A percentile compares a stretch with the other conserved stretches of the same genome.
Conservation (phyloP, 2,113 vertebrate species). For the Gavia stellata region DNA sequence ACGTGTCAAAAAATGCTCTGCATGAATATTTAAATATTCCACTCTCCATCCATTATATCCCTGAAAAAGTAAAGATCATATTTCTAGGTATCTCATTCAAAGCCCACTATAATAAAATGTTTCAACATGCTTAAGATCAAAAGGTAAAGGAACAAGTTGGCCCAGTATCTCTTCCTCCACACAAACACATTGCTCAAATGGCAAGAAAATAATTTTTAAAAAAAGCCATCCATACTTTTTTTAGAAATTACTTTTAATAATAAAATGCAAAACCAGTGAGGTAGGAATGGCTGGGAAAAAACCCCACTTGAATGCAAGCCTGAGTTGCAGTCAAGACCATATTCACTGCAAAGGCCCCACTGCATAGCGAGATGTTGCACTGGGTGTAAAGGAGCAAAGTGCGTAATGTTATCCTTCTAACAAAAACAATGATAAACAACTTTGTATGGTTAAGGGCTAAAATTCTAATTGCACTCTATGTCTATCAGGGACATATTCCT, state of each 20-base stretch:
- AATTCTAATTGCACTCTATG: neutral
- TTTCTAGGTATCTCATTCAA: neutral
- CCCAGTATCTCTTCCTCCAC: neutral
- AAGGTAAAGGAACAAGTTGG: neutral
- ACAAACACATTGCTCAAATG: neutral
- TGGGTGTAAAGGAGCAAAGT: neutral
- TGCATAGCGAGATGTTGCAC: neutral
- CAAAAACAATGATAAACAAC: neutral
- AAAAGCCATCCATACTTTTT: neutral
- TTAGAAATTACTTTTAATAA: neutral
- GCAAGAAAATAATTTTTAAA: neutral
- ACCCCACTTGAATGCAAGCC: fast-evolving
- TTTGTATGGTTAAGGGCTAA: neutral
- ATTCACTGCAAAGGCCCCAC: neutral
- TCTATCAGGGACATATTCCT: neutral
- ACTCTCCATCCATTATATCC: neutral
- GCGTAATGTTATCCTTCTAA: neutral
- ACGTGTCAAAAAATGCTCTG: neutral
- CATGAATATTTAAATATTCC: neutral
- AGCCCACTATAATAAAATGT: neutral
- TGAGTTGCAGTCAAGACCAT: neutral
- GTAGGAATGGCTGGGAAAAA: neutral
- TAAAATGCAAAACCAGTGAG: neutral
- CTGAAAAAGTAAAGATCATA: neutral
- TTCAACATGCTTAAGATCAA: neutral